Conservation (phyloP, 2,113 vertebrate species). For the Poicephalus meyeri region DNA sequence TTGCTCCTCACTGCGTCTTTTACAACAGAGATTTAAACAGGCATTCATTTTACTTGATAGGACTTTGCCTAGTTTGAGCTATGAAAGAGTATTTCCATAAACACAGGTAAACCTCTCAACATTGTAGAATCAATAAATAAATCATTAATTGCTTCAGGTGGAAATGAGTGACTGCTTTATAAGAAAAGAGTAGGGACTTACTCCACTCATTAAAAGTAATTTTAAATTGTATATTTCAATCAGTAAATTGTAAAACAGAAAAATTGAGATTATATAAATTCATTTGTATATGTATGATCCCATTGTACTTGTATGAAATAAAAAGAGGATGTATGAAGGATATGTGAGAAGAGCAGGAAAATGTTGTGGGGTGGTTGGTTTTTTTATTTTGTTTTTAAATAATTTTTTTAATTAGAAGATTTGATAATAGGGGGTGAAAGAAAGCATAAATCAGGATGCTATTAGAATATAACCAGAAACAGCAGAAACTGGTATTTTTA, state of each 20-base stretch:
- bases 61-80: background rate
- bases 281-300: background rate
- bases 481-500: background rate
- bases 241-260: background rate
- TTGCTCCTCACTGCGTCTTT: background rate
- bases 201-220: background rate
- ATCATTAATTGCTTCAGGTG: background rate
- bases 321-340: background rate
- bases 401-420: background rate
- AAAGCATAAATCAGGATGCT: background rate
- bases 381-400: too few relatives aligned
- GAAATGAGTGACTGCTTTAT: background rate
- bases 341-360: background rate
- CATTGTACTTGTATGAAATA: background rate
- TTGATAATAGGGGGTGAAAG: background rate
- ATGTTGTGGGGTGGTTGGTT: rapidly evolving
- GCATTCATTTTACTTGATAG: background rate
- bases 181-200: background rate
- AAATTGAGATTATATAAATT: background rate
- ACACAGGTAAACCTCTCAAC: background rate
- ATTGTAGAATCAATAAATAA: background rate
- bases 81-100: background rate
- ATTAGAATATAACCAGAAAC: background rate
- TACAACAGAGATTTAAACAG: background rate
- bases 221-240: background rate